Percentiles rank a stretch among this genome's conserved stretches.
Conservation (phyloP, 2,113 vertebrate genomes). For the Sphaerodactylus townsendi region DNA sequence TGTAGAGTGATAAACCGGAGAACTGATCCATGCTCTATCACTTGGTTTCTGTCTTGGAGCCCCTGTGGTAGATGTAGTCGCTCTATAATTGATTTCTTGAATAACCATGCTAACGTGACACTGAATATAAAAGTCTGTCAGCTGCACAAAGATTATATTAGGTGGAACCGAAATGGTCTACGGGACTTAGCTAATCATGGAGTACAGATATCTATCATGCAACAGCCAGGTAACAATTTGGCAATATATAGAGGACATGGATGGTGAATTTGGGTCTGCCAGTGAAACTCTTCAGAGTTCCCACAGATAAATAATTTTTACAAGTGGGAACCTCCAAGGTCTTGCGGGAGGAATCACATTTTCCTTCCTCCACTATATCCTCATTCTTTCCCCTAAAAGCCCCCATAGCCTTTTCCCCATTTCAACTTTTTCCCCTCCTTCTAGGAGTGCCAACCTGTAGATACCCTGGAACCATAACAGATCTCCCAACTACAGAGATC, state of each 20-base stretch:
- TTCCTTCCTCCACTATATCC: too few species aligned
- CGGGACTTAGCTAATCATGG: slow-evolving; percentile 14
- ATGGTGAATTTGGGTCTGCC: background rate
- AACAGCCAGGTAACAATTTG: slow-evolving; percentile 40
- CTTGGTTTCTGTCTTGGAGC: slow-evolving; percentile 70
- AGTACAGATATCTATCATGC: slow-evolving; percentile 54
- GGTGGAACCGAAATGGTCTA: slow-evolving; percentile 49
- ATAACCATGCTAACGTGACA: slow-evolving; percentile 35
- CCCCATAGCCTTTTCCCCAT: too few species aligned
- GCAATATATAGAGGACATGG: background rate
- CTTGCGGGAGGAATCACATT: too few species aligned
- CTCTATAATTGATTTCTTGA: slow-evolving; percentile 60
- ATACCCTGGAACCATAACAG: too few species aligned
- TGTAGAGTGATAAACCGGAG: background rate
- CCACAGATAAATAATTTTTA: background rate
- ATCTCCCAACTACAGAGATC: too few species aligned
- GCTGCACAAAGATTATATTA: slow-evolving; percentile 38
- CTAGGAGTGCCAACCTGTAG: too few species aligned
- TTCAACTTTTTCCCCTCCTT: too few species aligned
- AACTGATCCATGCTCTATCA: slow-evolving; percentile 48
- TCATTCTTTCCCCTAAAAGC: too few species aligned
- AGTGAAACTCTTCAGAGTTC: background rate
- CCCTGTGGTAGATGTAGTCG: slow-evolving; percentile 57
- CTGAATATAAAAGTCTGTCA: slow-evolving; percentile 51
- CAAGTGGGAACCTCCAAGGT: background rate